Evolutionary conservation across 2,797 vertebrate genomes (phyloP).

Genomic region (Sebastes steindachneri): DNA sequence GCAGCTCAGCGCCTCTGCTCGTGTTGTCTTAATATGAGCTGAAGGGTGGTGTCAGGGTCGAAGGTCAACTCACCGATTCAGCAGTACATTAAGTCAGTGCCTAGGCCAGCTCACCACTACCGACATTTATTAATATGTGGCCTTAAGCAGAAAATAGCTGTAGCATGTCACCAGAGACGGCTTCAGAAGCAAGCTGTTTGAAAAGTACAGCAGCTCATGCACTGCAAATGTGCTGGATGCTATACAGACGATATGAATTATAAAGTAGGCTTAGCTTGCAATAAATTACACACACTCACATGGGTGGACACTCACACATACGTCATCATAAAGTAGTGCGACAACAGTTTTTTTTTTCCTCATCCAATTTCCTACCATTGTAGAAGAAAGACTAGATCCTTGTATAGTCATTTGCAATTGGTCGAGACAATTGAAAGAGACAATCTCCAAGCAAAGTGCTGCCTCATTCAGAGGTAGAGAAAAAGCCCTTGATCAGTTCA

Average conservation of each 20-base stretch:
- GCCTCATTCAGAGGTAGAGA: slow-evolving; percentile 45
- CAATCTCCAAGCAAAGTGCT: slow-evolving; percentile 49
- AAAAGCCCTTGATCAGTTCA: slow-evolving; percentile 61
- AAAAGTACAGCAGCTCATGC: slow-evolving; percentile 37
- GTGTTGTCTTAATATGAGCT: slow-evolving; percentile 75
- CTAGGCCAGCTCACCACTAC: slow-evolving; percentile 63
- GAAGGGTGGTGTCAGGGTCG: slow-evolving; percentile 75
- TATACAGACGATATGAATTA: slow-evolving; percentile 33
- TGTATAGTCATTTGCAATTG: slow-evolving; percentile 58
- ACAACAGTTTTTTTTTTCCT: background rate
- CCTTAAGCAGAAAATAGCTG: slow-evolving; percentile 70
- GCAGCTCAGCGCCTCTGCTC: slow-evolving; percentile 59
- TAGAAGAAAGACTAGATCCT: slow-evolving; percentile 21
- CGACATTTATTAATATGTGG: slow-evolving; percentile 81
- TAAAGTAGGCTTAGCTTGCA: slow-evolving; percentile 42
- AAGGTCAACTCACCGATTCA: slow-evolving; percentile 77
- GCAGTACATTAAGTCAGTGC: slow-evolving; percentile 78
- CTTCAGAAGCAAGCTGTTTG: slow-evolving; percentile 37
- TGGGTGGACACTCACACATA: background rate
- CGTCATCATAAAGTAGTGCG: slow-evolving; percentile 20
- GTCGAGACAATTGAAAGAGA: slow-evolving; percentile 59
- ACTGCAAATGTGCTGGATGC: slow-evolving; percentile 36
- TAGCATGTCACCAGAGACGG: slow-evolving; percentile 60
- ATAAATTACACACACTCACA: slow-evolving; percentile 12
- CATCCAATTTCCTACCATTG: slow-evolving; percentile 37